Conservation (phyloP, 2,797 vertebrate species). For the Tapirus indicus region DNA sequence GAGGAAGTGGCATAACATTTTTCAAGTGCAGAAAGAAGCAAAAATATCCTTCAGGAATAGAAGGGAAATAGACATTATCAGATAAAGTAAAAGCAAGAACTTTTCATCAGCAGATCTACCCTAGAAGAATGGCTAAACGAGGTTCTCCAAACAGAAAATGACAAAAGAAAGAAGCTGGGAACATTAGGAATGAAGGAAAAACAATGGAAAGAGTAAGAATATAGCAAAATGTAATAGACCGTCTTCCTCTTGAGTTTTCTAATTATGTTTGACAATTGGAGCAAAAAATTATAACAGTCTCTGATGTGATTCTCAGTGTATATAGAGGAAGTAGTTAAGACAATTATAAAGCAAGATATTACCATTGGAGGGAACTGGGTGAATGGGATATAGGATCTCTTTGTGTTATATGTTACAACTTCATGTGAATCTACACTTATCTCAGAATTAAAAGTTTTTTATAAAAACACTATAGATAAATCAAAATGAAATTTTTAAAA, state of each 20-base stretch:
- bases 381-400: background rate
- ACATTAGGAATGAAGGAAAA: background rate
- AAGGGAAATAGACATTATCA: background rate
- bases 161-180: background rate
- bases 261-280: background rate
- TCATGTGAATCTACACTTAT: background rate
- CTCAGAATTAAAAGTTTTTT: background rate
- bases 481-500: background rate
- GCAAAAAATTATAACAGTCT: background rate
- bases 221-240: background rate
- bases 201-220: background rate
- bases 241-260: background rate
- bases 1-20: background rate
- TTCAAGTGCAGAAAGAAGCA: background rate
- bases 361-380: background rate
- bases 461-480: background rate
- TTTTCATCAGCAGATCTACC: background rate
- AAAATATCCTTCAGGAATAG: background rate
- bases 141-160: background rate
- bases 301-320: background rate
- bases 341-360: background rate
- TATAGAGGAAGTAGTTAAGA: background rate
- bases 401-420: background rate
- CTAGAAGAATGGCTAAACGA: background rate
- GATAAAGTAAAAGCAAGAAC: background rate